Percentiles rank a stretch among this genome's conserved stretches.
These are phyloP conservation scores for Andinoacara biseriatus DNA, from an alignment of 2,113 vertebrate genomes.

Conservation along the genomic window DNA sequence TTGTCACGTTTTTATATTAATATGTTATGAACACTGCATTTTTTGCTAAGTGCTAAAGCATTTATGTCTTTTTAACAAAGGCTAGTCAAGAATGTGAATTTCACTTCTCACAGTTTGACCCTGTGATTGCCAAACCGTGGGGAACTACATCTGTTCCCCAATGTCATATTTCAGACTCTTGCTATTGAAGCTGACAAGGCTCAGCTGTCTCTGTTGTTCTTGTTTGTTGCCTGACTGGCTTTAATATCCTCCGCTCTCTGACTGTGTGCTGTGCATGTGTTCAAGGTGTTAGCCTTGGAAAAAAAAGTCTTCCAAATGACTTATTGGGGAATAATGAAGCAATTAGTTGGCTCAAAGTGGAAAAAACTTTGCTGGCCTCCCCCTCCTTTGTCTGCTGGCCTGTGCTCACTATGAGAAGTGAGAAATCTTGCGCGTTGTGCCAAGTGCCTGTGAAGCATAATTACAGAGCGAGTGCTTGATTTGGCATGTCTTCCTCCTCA, in stretches of 20 bases:
- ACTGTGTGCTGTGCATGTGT: slow-evolving; percentile 72
- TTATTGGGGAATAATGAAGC: slow-evolving; percentile 83
- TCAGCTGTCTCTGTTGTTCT: slow-evolving; percentile 67
- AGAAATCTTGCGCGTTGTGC: slow-evolving; percentile 75
- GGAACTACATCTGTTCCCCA: slow-evolving; percentile 38
- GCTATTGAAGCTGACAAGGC: slow-evolving; percentile 63
- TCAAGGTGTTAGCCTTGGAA: slow-evolving; percentile 73
- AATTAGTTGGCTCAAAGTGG: slow-evolving; percentile 78
- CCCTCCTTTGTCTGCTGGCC: slow-evolving; percentile 57
- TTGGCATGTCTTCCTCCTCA: slow-evolving; percentile 83
- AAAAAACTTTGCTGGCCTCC: slow-evolving; percentile 64
- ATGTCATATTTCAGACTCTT: slow-evolving; percentile 58
- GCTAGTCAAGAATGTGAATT: slow-evolving; percentile 6
- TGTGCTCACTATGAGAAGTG: slow-evolving; percentile 76
- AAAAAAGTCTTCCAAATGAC: slow-evolving; percentile 71
- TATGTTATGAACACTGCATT: not conserved
- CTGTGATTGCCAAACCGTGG: not conserved
- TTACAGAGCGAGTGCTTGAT: slow-evolving; percentile 81
- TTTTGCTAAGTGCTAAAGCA: not conserved
- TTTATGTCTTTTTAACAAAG: not conserved
- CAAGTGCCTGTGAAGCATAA: slow-evolving; percentile 79
- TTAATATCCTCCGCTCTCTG: slow-evolving; percentile 67
- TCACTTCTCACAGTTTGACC: slow-evolving; percentile 3
- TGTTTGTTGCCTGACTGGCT: slow-evolving; percentile 75
- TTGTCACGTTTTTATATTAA: slow-evolving; percentile 7